Evolutionary conservation across 1,140 invertebrate species (phyloP).

Genomic region (Bicyclus anynana): DNA sequence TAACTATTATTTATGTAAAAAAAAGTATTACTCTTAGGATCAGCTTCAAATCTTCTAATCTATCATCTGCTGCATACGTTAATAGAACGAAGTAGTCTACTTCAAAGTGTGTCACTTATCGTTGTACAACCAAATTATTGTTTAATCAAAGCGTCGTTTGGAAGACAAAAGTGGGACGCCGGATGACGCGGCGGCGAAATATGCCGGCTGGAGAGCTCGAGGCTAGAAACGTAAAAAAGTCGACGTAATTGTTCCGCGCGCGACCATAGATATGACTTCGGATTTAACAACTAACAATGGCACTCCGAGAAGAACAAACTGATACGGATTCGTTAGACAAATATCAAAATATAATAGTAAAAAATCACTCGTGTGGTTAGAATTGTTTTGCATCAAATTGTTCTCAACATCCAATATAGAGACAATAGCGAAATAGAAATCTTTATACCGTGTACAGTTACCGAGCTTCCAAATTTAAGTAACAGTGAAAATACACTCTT

Average conservation of each 20-base stretch:
- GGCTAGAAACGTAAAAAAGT: slow-evolving; percentile 8
- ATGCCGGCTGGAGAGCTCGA: neutral
- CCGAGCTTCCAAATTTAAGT: no score
- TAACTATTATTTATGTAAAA: no score
- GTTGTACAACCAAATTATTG: slow-evolving; percentile 17
- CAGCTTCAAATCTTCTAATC: no score
- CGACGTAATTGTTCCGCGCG: neutral
- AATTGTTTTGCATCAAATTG: no score
- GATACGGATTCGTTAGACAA: neutral
- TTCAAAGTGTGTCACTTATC: neutral
- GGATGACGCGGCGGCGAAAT: slow-evolving; percentile 13
- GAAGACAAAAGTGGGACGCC: slow-evolving; percentile 14
- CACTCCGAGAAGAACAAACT: neutral
- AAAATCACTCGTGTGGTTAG: no score
- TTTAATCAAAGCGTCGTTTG: slow-evolving; percentile 24
- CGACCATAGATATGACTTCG: neutral
- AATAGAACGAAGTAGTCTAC: neutral
- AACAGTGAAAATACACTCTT: no score
- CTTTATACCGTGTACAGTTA: no score
- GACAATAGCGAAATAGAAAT: no score
- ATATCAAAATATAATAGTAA: no score
- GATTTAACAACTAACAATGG: neutral
- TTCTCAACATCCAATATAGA: no score
- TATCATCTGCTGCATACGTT: no score
- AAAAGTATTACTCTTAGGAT: no score